Base-by-base conservation (phyloP, 2,888 invertebrate genomes). In the Epinotia brunnichana region DNA sequence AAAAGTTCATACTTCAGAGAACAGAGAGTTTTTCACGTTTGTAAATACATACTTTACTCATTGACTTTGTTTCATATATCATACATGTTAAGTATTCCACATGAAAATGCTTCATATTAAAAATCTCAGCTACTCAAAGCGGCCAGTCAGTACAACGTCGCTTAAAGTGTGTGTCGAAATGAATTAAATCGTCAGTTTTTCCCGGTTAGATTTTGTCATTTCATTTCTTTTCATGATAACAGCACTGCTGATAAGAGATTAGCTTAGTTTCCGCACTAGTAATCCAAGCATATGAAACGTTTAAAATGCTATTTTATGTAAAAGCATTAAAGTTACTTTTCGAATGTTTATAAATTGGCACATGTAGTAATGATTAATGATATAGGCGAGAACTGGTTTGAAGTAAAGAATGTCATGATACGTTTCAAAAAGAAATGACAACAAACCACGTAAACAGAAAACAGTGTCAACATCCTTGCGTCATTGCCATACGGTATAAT, bases 171-270 rank as follows among this genome's bases (percentile, higher is more conserved):
- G 54, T 54, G 53, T 19, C 53, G 39, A 54, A 62, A 48, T 21
- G 41, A 19, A 21, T 19, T 57, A 41, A 41, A 48, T 48, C 53
- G 19, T 2, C 9, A 21, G 54, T 64, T 54, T 64, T 54, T 64
- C 1, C 53, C 53, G 64, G 54, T 64, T 35, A 17, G 53, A 54
- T 21, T 39, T 39, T 53, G 64, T 54, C 54, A 54, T 54, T 64
- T 53, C 64, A 64, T 54, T 64, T 64, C 64, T 64, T 64, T 64
- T 54, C n/a, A 53, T 39, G 56, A 66, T 66, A 66, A 66, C 54
- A 54, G 21, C 54, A 21, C 15, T 10, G 64, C 35, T 63, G 64
- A 64, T 64, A 64, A 64, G 19, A 64, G 19, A 53, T 53, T 64
- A 64, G 21, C 53, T 21, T 39, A 56, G 66, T 54, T 56, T 66